Percentiles rank a stretch among this genome's conserved stretches.
Evolutionary conservation across 2,797 vertebrate species (phyloP).

Genomic region (Lepilemur septentrionalis): DNA sequence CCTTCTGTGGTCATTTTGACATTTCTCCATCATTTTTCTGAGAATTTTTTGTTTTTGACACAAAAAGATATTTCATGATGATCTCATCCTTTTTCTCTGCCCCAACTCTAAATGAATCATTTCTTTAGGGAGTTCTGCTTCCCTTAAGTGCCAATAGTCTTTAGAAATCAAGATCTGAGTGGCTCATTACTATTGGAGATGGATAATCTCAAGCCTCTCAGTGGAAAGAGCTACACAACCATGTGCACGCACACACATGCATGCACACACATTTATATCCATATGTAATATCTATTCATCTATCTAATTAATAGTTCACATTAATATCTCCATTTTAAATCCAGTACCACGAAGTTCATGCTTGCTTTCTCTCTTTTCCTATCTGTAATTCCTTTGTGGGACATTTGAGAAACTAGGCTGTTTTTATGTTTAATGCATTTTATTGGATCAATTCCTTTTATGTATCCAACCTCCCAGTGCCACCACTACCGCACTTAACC

Average conservation of each 20-base stretch:
- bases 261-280: neutral
- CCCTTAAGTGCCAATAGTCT: neutral
- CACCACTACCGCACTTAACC: neutral
- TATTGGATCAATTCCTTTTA: neutral
- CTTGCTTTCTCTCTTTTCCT: neutral
- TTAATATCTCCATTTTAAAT: neutral
- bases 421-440: neutral
- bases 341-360: neutral
- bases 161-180: neutral
- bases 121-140: neutral
- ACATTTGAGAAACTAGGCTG: neutral
- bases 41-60: neutral
- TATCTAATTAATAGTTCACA: neutral
- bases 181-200: neutral
- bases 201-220: neutral
- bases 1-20: neutral
- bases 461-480: neutral
- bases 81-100: neutral
- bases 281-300: neutral
- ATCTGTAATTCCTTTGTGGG: neutral
- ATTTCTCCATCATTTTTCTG: conserved; percentile 2
- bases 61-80: neutral
- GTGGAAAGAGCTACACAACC: neutral
- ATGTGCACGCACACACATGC: neutral
- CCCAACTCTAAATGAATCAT: neutral